These are phyloP conservation scores for Galerucella pusilla DNA, from an alignment of 2,888 invertebrate species.

Conservation along the genomic window DNA sequence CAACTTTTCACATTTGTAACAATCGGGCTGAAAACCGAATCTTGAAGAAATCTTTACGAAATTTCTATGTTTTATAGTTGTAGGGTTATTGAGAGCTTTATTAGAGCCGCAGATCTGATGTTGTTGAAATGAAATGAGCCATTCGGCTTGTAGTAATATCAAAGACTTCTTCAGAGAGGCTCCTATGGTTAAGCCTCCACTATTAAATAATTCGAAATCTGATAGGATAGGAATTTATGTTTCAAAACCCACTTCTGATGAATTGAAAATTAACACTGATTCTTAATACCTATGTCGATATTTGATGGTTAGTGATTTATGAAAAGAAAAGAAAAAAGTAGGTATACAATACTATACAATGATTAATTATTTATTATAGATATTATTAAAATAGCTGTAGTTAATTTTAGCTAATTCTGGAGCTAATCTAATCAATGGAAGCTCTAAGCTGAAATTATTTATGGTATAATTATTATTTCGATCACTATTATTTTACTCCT, in stretches of 20 bases:
- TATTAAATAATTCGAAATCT: too few species aligned
- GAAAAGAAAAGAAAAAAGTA: background rate
- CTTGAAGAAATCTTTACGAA: too few species aligned
- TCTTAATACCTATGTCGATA: background rate
- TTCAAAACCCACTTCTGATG: background rate
- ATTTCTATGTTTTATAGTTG: too few species aligned
- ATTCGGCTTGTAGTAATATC: too few species aligned
- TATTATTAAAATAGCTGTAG: slow-evolving; percentile 34
- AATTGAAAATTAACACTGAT: background rate
- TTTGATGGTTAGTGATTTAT: background rate
- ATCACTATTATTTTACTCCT: slow-evolving; percentile 39
- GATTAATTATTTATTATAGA: slow-evolving; percentile 25
- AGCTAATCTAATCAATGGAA: slow-evolving; percentile 48
- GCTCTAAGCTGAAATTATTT: slow-evolving; percentile 52
- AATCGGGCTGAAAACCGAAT: too few species aligned
- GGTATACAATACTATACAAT: slow-evolving; percentile 23
- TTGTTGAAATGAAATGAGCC: too few species aligned
- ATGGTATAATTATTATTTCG: slow-evolving; percentile 25
- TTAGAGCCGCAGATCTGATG: too few species aligned
- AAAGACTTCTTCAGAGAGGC: too few species aligned
- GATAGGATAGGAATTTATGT: too few species aligned
- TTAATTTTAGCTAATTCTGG: slow-evolving; percentile 31
- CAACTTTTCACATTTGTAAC: too few species aligned
- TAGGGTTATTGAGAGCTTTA: too few species aligned
- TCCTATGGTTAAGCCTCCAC: too few species aligned